phyloP scores from a whole-genome alignment of 2,797 vertebrate species.

The Perodicticus potto region DNA sequence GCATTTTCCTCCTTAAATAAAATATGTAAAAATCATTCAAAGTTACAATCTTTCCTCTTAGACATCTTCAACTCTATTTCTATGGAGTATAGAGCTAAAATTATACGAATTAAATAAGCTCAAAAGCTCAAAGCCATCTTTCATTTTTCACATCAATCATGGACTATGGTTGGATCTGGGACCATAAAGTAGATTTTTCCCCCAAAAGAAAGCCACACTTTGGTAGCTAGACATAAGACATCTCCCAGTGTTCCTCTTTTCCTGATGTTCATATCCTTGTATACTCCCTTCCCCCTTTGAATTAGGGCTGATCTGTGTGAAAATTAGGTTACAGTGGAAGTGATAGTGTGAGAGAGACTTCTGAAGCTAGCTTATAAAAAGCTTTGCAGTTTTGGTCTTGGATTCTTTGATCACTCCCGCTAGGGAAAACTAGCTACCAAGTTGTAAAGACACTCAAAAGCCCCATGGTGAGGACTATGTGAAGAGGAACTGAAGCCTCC shows the following conservation, averaged over 20 bases:
- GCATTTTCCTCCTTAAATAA: constrained; percentile 14
- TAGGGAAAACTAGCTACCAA: not conserved
- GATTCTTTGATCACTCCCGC: not conserved
- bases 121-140: constrained; percentile 12
- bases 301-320: not conserved
- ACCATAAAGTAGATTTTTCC: not conserved
- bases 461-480: not conserved
- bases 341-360: not conserved
- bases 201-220: not conserved
- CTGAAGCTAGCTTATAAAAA: constrained; percentile 22
- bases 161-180: not conserved
- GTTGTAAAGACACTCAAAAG: not conserved
- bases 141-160: constrained; percentile 19
- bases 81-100: not conserved
- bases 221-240: not conserved
- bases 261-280: not conserved
- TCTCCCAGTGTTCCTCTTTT: not conserved
- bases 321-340: not conserved
- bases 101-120: not conserved
- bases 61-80: not conserved
- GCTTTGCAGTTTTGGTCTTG: not conserved
- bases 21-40: constrained; percentile 47
- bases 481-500: not conserved
- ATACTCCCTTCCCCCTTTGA: not conserved
- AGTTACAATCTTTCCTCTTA: not conserved